Evolutionary conservation across 2,888 invertebrate species (phyloP).

Genomic region (Graphium colonna): DNA sequence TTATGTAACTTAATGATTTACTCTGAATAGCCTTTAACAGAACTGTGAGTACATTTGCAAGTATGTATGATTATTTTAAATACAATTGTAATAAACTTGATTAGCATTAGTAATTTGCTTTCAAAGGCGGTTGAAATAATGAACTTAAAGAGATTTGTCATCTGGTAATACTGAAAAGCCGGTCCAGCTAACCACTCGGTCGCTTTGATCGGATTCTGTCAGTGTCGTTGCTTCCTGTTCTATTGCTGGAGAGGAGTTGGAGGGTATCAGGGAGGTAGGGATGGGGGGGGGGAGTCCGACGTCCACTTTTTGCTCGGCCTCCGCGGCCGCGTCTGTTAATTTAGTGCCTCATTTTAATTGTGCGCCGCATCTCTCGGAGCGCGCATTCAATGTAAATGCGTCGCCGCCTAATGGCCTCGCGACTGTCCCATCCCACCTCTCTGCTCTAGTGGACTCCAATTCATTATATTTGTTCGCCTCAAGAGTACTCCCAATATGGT

Average conservation of each 20-base stretch:
- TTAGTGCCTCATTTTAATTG: slow-evolving; percentile 73
- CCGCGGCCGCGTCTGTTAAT: slow-evolving; percentile 48
- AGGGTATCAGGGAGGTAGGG: not conserved
- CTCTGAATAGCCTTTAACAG: too few relatives aligned
- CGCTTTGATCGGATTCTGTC: too few relatives aligned
- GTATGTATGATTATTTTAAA: too few relatives aligned
- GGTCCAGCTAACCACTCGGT: too few relatives aligned
- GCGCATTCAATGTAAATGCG: slow-evolving; percentile 75
- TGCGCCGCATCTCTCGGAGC: slow-evolving; percentile 48
- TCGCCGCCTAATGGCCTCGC: slow-evolving; percentile 55
- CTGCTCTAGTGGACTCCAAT: not conserved
- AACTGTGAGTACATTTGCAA: too few relatives aligned
- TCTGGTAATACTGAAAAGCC: not conserved
- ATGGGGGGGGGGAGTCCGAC: not conserved
- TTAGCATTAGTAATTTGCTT: too few relatives aligned
- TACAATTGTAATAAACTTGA: too few relatives aligned
- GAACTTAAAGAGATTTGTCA: too few relatives aligned
- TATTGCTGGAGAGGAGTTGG: not conserved
- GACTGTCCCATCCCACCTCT: slow-evolving; percentile 15
- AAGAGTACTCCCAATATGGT: not conserved
- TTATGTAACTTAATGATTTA: too few relatives aligned
- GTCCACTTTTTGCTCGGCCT: not conserved
- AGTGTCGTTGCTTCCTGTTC: not conserved
- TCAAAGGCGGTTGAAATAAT: too few relatives aligned
- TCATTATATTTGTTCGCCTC: not conserved